phyloP scores from a whole-genome alignment of 2,888 invertebrate genomes.

The Neoascia interrupta region DNA sequence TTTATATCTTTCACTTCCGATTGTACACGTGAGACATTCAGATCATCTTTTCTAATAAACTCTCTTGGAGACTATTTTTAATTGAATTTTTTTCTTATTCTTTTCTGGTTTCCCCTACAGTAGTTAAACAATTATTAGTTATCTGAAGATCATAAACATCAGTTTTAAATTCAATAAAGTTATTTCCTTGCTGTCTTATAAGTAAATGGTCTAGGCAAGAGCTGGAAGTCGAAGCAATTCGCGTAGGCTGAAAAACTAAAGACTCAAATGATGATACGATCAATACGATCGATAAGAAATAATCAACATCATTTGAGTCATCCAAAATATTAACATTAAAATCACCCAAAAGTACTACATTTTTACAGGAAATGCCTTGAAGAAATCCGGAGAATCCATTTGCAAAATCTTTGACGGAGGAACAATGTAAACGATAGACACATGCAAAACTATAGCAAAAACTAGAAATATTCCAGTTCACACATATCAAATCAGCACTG shows the following conservation, averaged over 20 bases:
- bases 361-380: background rate
- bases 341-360: constrained; percentile 11
- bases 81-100: too few relatives aligned
- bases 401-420: constrained; percentile 3
- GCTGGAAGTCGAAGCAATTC: background rate
- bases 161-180: too few relatives aligned
- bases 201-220: too few relatives aligned
- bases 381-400: constrained; percentile 8
- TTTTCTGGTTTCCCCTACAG: too few relatives aligned
- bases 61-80: too few relatives aligned
- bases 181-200: too few relatives aligned
- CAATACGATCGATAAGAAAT: background rate
- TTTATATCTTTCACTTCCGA: too few relatives aligned
- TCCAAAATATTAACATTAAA: constrained; percentile 13
- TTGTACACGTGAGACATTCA: too few relatives aligned
- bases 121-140: background rate
- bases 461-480: constrained; percentile 6
- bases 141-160: too few relatives aligned
- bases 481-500: constrained; percentile 19
- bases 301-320: constrained; percentile 1
- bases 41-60: too few relatives aligned
- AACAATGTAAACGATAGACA: too few relatives aligned
- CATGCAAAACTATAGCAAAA: background rate
- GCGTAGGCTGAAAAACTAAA: constrained; percentile 1
- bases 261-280: background rate